Evolutionary conservation across 2,888 invertebrate genomes (phyloP), one percentile per base, ranked within the genome.

Genomic region (Azorinus chamasolen): DNA sequence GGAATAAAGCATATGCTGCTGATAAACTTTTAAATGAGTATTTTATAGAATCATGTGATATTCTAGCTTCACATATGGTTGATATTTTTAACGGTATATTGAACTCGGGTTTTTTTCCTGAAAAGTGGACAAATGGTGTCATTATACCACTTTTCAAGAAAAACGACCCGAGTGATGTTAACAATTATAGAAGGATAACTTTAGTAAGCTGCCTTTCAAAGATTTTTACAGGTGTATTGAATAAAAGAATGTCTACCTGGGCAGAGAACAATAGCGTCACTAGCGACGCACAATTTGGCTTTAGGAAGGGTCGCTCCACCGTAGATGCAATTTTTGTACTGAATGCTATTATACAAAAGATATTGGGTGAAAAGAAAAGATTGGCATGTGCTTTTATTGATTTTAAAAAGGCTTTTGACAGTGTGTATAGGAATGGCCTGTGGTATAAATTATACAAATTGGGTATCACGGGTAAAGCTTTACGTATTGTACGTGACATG

Each of bases 71-170:
- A n/a, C n/a, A n/a, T n/a, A n/a, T n/a, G n/a, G n/a, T n/a, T n/a
- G n/a, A n/a, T n/a, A n/a, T n/a, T n/a, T n/a, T n/a, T n/a, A n/a
- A n/a, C n/a, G n/a, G n/a, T n/a, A n/a, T n/a, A n/a, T n/a, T n/a
- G n/a, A n/a, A n/a, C n/a, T n/a, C n/a, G n/a, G n/a, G n/a, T n/a
- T n/a, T n/a, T n/a, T n/a, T n/a, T n/a, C n/a, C n/a, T n/a, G n/a
- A n/a, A n/a, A n/a, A n/a, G n/a, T n/a, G n/a, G n/a, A n/a, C n/a
- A n/a, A n/a, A n/a, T n/a, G n/a, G n/a, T n/a, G n/a, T n/a, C n/a
- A 58, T 63, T 18, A 37, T 75, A 25, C 74, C 75, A 1, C 2
- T 69, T 16, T 58, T 50, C 57, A 75, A 71, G 45, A 71, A 71
- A 24, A n/a, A 50, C 3, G 71, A 50, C 16, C 16, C 12, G 4